Conservation (phyloP, 92 coral and sea anemone genomes). For the Desmophyllum pertusum region DNA sequence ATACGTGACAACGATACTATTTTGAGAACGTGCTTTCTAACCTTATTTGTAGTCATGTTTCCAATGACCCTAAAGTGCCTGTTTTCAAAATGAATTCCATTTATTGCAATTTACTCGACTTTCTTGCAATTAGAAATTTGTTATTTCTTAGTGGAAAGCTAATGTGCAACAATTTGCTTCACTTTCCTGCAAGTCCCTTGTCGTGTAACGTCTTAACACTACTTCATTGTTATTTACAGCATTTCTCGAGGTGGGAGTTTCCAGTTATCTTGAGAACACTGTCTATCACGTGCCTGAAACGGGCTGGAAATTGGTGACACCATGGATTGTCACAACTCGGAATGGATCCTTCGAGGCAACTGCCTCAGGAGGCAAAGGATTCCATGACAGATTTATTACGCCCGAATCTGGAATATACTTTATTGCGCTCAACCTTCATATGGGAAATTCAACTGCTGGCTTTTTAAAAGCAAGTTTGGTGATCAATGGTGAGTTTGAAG, state of each 20-base stretch:
- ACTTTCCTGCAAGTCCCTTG: too few relatives aligned
- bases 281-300: constrained; percentile 7
- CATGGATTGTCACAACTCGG: constrained; percentile 1
- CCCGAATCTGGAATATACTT: constrained; percentile 52
- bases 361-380: constrained; percentile 13
- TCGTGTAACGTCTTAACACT: background rate
- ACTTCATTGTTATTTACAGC: background rate
- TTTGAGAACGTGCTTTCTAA: background rate
- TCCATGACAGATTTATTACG: constrained; percentile 29
- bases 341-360: constrained; percentile 13
- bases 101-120: too few relatives aligned
- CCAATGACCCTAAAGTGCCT: too few relatives aligned
- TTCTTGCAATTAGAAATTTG: too few relatives aligned
- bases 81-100: too few relatives aligned
- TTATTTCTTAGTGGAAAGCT: too few relatives aligned
- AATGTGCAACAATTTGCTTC: too few relatives aligned
- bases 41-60: too few relatives aligned
- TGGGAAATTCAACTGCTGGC: constrained; percentile 5
- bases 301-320: constrained; percentile 17
- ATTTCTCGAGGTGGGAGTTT: constrained; percentile 39
- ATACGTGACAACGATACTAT: background rate
- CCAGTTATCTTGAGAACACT: constrained; percentile 17
- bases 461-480: constrained; percentile 40
- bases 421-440: constrained; percentile 29
- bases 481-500: constrained; percentile 43